Conservation (phyloP, 2,888 invertebrate genomes). For the Mythimna lalbum region DNA sequence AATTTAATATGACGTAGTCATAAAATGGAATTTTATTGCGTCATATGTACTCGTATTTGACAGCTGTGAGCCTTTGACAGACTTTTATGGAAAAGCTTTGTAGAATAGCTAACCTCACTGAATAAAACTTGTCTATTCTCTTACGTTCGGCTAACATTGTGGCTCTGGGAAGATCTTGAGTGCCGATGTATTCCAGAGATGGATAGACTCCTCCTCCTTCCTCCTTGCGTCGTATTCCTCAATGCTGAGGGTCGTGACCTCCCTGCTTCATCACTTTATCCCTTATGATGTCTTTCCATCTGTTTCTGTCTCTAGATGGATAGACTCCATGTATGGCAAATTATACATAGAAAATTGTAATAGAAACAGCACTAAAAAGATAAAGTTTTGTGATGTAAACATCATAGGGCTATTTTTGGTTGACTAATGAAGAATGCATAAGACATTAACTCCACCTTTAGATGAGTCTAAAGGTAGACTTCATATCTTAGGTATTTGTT, state of each 20-base stretch:
- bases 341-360: not conserved
- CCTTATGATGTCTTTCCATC: no score
- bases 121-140: constrained; percentile 3
- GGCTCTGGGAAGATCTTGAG: not conserved
- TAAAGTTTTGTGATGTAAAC: not conserved
- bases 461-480: no score
- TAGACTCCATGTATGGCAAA: not conserved
- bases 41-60: constrained; percentile 53
- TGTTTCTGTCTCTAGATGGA: no score
- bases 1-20: constrained; percentile 51
- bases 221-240: no score
- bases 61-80: constrained; percentile 24
- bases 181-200: not conserved
- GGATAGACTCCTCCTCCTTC: not conserved
- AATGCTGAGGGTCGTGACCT: no score
- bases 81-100: constrained; percentile 11
- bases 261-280: no score
- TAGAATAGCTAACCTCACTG: not conserved
- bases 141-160: not conserved
- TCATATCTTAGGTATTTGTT: no score
- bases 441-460: no score
- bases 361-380: not conserved
- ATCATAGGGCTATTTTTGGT: not conserved
- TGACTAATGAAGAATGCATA: no score
- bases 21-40: constrained; percentile 63